Evolutionary conservation across 2,797 vertebrate species (phyloP).

Genomic region (Gallinago stenura): DNA sequence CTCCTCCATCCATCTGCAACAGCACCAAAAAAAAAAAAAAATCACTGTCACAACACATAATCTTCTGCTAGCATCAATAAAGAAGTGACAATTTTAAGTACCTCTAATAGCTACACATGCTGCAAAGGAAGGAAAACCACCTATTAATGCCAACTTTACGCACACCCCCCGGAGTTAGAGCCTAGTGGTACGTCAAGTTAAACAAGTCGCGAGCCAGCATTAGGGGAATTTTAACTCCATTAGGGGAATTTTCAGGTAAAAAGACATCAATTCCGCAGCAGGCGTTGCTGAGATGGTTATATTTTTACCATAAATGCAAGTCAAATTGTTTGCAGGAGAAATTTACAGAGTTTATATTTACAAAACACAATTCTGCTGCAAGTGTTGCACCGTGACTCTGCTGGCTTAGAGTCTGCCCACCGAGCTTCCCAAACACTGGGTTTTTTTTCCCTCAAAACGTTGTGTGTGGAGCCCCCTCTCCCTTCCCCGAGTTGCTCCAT

Average conservation of each 20-base stretch:
- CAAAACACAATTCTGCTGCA: not conserved
- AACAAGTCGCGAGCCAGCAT: not conserved
- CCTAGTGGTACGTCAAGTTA: not conserved
- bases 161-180: not conserved
- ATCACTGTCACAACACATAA: not conserved
- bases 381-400: not conserved
- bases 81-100: not conserved
- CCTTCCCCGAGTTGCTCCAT: not conserved
- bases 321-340: not conserved
- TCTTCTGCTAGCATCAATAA: not conserved
- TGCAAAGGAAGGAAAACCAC: not conserved
- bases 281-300: not conserved
- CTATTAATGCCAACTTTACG: not conserved
- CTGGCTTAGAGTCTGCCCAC: not conserved
- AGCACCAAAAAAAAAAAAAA: not conserved
- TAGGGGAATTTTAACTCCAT: not conserved
- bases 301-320: not conserved
- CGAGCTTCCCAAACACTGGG: not conserved
- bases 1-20: not conserved
- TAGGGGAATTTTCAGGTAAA: not conserved
- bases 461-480: not conserved
- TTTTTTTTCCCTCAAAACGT: not conserved
- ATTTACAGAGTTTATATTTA: not conserved
- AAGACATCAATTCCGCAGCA: not conserved
- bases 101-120: fast-evolving